Evolutionary conservation across 2,797 vertebrate genomes (phyloP).

Genomic region (Molothrus aeneus): DNA sequence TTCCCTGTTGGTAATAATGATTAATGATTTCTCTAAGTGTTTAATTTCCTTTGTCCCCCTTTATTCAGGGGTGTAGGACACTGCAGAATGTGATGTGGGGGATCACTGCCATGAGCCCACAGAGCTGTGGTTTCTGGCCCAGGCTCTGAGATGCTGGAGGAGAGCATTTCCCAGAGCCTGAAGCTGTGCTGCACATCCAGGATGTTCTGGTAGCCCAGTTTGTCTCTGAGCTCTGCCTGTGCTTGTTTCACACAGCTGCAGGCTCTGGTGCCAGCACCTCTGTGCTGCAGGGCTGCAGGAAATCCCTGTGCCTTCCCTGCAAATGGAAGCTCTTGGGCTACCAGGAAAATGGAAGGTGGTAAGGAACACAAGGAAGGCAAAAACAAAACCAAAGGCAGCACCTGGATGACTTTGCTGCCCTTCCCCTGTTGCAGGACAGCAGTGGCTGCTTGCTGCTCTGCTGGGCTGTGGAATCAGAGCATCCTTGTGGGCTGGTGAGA

Average conservation of each 20-base stretch:
- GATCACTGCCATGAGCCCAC: not conserved
- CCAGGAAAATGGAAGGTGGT: not conserved
- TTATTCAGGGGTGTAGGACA: not conserved
- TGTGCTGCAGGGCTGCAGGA: not conserved
- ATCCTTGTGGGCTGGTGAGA: not conserved
- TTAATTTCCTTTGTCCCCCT: not conserved
- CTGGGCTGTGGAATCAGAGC: not conserved
- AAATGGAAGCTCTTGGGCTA: not conserved
- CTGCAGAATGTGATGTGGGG: not conserved
- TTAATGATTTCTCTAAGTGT: not conserved
- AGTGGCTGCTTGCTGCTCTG: not conserved
- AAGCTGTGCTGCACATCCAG: not conserved
- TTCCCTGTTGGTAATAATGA: not conserved
- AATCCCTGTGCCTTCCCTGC: not conserved
- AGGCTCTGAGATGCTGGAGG: not conserved
- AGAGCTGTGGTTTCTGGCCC: not conserved
- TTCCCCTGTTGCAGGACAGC: not conserved
- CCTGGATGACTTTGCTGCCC: not conserved
- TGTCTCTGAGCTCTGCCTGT: conserved; percentile 21
- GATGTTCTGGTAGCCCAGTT: not conserved
- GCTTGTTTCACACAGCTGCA: conserved; percentile 15
- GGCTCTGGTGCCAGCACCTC: not conserved
- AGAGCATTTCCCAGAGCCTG: conserved; percentile 11
- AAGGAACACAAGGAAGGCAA: not conserved
- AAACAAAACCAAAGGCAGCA: not conserved